Percentiles rank a stretch among this genome's conserved stretches.
Evolutionary conservation across 2,113 vertebrate genomes (phyloP).

Genomic region (Rhynchomys soricoides): DNA sequence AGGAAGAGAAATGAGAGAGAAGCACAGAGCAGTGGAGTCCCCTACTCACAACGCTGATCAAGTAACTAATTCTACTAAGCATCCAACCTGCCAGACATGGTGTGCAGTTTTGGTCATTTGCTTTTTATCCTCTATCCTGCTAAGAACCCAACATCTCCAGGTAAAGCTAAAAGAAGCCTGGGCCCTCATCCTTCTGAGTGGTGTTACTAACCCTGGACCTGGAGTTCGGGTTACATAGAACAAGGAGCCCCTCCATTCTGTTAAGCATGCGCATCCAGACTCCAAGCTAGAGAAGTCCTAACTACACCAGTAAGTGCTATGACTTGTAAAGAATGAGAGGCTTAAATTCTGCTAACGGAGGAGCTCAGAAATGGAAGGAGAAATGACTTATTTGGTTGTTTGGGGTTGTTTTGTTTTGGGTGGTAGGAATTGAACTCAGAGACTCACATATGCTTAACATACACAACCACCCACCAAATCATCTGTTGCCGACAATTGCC

Average conservation of each 20-base stretch:
- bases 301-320: neutral
- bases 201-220: neutral
- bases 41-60: neutral
- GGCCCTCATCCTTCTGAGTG: neutral
- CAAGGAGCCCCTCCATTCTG: conserved; percentile 20
- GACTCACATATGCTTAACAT: neutral
- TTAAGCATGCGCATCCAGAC: neutral
- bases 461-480: neutral
- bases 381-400: neutral
- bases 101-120: neutral
- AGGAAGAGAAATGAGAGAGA: neutral
- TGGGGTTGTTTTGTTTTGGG: neutral
- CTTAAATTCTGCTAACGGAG: neutral
- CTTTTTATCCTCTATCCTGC: neutral
- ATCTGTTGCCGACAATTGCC: neutral
- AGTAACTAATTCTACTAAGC: neutral
- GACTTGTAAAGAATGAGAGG: neutral
- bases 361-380: neutral
- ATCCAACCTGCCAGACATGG: neutral
- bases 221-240: neutral
- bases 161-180: conserved; percentile 3
- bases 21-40: neutral
- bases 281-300: neutral
- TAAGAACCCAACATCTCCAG: neutral
- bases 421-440: neutral